phyloP scores from a whole-genome alignment of 2,113 vertebrate species.

The Sinocyclocheilus maitianheensis region DNA sequence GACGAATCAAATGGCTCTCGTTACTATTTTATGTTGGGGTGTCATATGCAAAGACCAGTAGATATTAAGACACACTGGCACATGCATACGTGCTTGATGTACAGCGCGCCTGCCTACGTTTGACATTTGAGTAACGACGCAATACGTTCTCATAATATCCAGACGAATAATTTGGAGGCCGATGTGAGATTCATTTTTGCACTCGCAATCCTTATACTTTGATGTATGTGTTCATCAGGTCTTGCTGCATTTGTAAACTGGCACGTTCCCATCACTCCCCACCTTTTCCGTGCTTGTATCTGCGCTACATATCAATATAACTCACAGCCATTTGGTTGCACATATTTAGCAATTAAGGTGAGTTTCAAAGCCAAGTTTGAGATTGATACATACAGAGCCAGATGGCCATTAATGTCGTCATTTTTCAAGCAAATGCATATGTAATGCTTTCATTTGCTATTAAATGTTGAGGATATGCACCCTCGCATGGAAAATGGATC shows the following conservation, averaged over 20 bases:
- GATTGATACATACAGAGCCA: slow-evolving; percentile 56
- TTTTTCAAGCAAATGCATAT: slow-evolving; percentile 55
- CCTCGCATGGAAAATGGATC: slow-evolving; percentile 33
- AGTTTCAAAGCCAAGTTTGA: slow-evolving; percentile 74
- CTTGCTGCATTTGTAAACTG: slow-evolving; percentile 50
- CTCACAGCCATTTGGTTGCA: slow-evolving; percentile 56
- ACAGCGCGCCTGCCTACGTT: neutral
- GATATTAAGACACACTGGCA: slow-evolving; percentile 34
- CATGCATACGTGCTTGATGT: slow-evolving; percentile 6
- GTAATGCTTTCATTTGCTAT: slow-evolving; percentile 53
- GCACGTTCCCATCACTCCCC: slow-evolving; percentile 39
- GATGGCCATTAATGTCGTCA: slow-evolving; percentile 58
- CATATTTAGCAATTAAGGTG: slow-evolving; percentile 61
- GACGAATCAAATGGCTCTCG: slow-evolving; percentile 72
- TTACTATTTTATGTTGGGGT: slow-evolving; percentile 70
- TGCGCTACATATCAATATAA: slow-evolving; percentile 47
- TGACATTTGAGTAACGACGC: slow-evolving; percentile 30
- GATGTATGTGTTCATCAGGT: slow-evolving; percentile 50
- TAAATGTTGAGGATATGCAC: slow-evolving; percentile 43
- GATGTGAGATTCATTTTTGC: slow-evolving; percentile 42
- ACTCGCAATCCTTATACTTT: slow-evolving; percentile 25
- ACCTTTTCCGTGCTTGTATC: neutral
- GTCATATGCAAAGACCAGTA: slow-evolving; percentile 30
- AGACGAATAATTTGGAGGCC: slow-evolving; percentile 37
- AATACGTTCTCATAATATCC: slow-evolving; percentile 40